A percentile compares a stretch with the other conserved stretches of the same genome.
Evolutionary conservation across 2,888 invertebrate species (phyloP).

Genomic region (Dynastes tityus): DNA sequence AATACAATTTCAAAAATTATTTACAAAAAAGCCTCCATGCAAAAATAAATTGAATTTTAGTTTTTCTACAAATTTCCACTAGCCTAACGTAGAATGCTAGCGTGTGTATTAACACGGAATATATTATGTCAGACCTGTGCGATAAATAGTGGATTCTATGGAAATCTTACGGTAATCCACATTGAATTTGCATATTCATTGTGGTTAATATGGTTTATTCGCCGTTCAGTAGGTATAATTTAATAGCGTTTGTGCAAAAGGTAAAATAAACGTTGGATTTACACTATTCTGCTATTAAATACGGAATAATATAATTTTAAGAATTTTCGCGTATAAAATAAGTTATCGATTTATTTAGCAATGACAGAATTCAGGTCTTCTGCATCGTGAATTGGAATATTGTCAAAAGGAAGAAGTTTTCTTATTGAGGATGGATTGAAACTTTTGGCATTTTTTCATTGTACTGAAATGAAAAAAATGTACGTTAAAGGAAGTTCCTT

Average conservation of each 20-base stretch:
- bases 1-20: too few relatives aligned
- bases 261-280: not conserved
- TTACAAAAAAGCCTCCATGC: too few relatives aligned
- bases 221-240: conserved; percentile 10
- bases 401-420: too few relatives aligned
- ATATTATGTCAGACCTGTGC: not conserved
- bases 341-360: too few relatives aligned
- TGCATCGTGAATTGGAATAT: too few relatives aligned
- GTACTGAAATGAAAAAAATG: too few relatives aligned
- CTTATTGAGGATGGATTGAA: too few relatives aligned
- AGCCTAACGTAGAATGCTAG: not conserved
- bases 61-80: not conserved
- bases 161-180: conserved; percentile 4
- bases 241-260: not conserved
- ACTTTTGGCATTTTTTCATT: too few relatives aligned
- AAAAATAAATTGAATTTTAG: too few relatives aligned
- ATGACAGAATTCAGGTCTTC: too few relatives aligned
- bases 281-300: not conserved
- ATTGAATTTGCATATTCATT: conserved; percentile 31
- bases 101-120: not conserved
- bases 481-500: too few relatives aligned
- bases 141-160: conserved; percentile 11
- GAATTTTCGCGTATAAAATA: too few relatives aligned
- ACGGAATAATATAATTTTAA: not conserved
- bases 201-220: conserved; percentile 19